These are phyloP conservation scores for Fabriciana adippe DNA, from an alignment of 2,888 invertebrate genomes.

Conservation along the genomic window DNA sequence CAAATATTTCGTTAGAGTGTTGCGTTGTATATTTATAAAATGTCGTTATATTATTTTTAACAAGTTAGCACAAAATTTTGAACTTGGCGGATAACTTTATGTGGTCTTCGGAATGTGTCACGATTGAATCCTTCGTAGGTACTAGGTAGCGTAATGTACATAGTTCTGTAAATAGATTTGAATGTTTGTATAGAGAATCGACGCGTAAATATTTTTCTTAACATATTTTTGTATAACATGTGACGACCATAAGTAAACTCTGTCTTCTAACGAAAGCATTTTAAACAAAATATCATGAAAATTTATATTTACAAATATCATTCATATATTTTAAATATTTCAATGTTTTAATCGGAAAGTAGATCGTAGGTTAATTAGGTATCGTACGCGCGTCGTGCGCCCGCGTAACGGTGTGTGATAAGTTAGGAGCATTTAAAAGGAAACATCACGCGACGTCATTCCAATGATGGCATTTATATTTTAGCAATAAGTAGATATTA, in stretches of 20 bases:
- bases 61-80: slow-evolving; percentile 29
- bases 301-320: slow-evolving; percentile 25
- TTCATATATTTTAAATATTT: slow-evolving; percentile 26
- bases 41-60: slow-evolving; percentile 1
- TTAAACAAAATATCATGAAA: slow-evolving; percentile 13
- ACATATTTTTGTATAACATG: slow-evolving; percentile 71
- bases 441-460: slow-evolving; percentile 45
- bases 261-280: slow-evolving; percentile 22
- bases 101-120: background rate
- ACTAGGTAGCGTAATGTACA: slow-evolving; percentile 55
- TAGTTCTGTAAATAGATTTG: slow-evolving; percentile 65
- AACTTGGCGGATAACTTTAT: background rate
- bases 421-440: slow-evolving; percentile 13
- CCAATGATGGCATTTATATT: slow-evolving; percentile 56
- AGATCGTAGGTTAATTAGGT: slow-evolving; percentile 1
- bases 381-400: slow-evolving; percentile 60
- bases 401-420: slow-evolving; percentile 50
- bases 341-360: slow-evolving; percentile 10
- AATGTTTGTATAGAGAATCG: slow-evolving; percentile 70
- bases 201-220: slow-evolving; percentile 69
- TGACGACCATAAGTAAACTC: slow-evolving; percentile 45
- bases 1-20: background rate
- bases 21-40: slow-evolving; percentile 10
- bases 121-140: slow-evolving; percentile 26
- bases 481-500: slow-evolving; percentile 5